Percentiles rank a stretch among this genome's conserved stretches.
Conservation (phyloP, 2,888 invertebrate genomes). For the Papilio demoleus region DNA sequence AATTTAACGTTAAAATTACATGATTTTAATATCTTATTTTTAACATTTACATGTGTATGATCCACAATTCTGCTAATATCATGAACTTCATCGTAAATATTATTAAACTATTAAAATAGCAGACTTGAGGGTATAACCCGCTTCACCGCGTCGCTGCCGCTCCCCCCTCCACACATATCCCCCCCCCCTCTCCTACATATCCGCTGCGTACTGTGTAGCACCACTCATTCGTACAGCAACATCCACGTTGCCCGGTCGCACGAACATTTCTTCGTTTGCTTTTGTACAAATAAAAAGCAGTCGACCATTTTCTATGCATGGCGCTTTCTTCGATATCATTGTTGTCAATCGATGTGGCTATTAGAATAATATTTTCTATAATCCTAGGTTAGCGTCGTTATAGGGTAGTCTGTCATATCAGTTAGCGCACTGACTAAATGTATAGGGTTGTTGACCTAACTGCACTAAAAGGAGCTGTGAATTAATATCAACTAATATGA, state of each 20-base stretch:
- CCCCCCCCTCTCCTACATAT: constrained; percentile 42
- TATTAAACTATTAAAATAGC: neutral
- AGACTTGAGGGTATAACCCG: constrained; percentile 48
- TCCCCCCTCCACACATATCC: constrained; percentile 46
- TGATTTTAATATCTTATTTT: neutral
- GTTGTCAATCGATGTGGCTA: constrained; percentile 71
- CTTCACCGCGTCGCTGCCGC: constrained; percentile 66
- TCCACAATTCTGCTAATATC: neutral
- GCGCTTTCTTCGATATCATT: constrained; percentile 69
- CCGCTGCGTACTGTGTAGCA: constrained; percentile 74
- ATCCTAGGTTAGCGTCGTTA: neutral
- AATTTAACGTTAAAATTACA: neutral
- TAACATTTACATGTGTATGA: neutral
- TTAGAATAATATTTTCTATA: constrained; percentile 47
- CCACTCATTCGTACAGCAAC: constrained; percentile 71
- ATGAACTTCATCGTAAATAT: neutral
- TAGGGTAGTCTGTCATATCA: neutral
- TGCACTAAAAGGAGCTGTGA: neutral
- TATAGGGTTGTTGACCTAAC: neutral
- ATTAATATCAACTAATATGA: too few relatives aligned
- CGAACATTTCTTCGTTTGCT: constrained; percentile 37
- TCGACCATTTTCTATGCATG: constrained; percentile 70
- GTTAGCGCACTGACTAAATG: neutral
- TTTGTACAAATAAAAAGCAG: constrained; percentile 31
- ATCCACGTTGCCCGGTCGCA: constrained; percentile 52